Conservation (phyloP, 37 sponge, comb jelly and placozoan genomes). For the Dysidea cf. avara region DNA sequence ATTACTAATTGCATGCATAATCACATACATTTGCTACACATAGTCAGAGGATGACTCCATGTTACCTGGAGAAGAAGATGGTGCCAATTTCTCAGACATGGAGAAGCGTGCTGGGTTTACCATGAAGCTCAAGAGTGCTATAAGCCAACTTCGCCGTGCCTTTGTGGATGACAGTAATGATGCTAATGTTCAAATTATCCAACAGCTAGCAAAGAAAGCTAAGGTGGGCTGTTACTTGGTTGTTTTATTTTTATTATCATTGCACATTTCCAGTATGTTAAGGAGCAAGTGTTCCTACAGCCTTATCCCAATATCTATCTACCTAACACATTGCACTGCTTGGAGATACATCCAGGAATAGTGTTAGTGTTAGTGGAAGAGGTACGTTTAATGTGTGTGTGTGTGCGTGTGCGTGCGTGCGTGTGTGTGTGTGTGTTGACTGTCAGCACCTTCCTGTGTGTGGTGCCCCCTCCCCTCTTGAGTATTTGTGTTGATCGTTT, state of each 20-base stretch:
- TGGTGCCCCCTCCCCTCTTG: not conserved
- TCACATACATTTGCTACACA: too few species aligned
- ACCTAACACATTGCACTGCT: slow-evolving; percentile 59
- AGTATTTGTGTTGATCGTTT: too few species aligned
- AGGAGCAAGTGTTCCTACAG: slow-evolving; percentile 65
- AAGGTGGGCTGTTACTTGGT: not conserved
- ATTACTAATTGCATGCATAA: too few species aligned
- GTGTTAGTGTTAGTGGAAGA: slow-evolving; percentile 57
- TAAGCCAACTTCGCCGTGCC: too few species aligned
- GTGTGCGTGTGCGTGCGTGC: slow-evolving; percentile 14
- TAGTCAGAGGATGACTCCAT: too few species aligned
- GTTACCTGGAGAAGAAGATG: too few species aligned
- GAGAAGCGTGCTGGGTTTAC: too few species aligned
- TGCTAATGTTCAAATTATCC: too few species aligned
- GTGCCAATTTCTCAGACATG: too few species aligned
- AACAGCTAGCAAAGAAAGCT: too few species aligned
- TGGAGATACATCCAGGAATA: slow-evolving; percentile 61
- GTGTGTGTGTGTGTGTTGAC: slow-evolving; percentile 6
- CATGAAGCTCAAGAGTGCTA: too few species aligned
- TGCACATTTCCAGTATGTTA: slow-evolving; percentile 33
- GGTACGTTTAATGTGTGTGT: slow-evolving; percentile 1
- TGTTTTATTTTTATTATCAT: not conserved
- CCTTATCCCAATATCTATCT: slow-evolving; percentile 13
- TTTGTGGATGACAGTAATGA: too few species aligned
- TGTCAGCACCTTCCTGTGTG: not conserved